These are phyloP conservation scores for Oscheius myriophilus DNA, from an alignment of 2,888 invertebrate genomes.

Conservation along the genomic window DNA sequence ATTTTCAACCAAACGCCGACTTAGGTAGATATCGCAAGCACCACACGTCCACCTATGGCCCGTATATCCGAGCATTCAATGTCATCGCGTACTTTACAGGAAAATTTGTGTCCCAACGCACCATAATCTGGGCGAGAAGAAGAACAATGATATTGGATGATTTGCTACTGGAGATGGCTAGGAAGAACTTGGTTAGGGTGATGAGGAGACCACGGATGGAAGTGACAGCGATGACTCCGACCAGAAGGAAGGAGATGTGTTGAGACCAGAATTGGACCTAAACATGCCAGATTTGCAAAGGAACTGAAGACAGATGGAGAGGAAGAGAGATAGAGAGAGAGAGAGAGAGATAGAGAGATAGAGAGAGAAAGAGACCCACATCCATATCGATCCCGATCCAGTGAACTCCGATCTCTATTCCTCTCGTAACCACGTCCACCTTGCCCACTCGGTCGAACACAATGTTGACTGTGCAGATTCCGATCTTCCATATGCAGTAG, in stretches of 20 bases:
- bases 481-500: constrained; percentile 98
- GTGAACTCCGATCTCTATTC: constrained; percentile 93
- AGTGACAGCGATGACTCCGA: constrained; percentile 96
- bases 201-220: constrained; percentile 93
- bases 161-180: constrained; percentile 97
- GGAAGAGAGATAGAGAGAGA: too few species aligned
- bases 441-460: constrained; percentile 84
- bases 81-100: too few species aligned
- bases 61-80: too few species aligned
- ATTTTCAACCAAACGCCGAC: too few species aligned
- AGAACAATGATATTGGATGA: constrained; percentile 97
- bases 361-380: too few species aligned
- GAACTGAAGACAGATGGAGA: too few species aligned
- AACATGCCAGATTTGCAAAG: too few species aligned
- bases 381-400: constrained; percentile 96
- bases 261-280: constrained; percentile 97
- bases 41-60: too few species aligned
- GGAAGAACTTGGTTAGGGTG: constrained; percentile 98
- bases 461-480: constrained; percentile 85
- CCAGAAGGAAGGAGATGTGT: constrained; percentile 93
- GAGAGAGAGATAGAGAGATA: too few species aligned
- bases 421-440: constrained; percentile 93
- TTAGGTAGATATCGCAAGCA: too few species aligned
- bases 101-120: too few species aligned
- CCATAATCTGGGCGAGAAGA: constrained; percentile 96